phyloP scores from a whole-genome alignment of 1,140 invertebrate species.

The Cheumatopsyche charites region DNA sequence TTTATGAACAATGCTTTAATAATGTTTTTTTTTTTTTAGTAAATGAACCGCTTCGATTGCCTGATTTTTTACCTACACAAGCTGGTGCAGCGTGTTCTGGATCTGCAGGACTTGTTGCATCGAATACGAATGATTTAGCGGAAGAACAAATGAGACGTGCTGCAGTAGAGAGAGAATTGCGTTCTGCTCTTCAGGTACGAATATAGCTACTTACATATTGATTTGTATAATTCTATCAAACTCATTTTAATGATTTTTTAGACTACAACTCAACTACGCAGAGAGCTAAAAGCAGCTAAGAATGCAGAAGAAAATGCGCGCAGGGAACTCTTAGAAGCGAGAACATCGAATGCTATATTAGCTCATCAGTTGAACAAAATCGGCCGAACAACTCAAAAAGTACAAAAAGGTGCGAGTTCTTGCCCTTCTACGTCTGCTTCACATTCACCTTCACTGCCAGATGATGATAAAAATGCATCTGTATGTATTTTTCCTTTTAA shows the following conservation, averaged over 20 bases:
- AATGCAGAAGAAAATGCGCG: slow-evolving; percentile 30
- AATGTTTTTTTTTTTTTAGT: slow-evolving; percentile 33
- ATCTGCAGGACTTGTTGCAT: background rate
- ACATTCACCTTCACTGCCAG: background rate
- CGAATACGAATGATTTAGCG: slow-evolving; percentile 30
- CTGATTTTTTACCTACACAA: slow-evolving; percentile 59
- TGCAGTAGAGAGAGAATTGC: slow-evolving; percentile 34
- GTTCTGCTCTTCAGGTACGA: slow-evolving; percentile 42
- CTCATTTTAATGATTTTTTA: slow-evolving; percentile 1
- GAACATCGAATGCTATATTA: slow-evolving; percentile 8
- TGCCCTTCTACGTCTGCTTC: background rate
- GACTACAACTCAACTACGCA: slow-evolving; percentile 29
- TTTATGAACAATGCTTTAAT: background rate
- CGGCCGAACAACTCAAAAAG: background rate
- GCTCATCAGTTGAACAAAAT: slow-evolving; percentile 7
- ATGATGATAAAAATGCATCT: slow-evolving; percentile 18
- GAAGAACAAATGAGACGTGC: slow-evolving; percentile 35
- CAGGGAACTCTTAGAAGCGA: slow-evolving; percentile 33
- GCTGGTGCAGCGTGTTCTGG: slow-evolving; percentile 48
- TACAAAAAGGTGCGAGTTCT: background rate
- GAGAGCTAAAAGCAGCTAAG: slow-evolving; percentile 31
- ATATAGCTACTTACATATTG: too few relatives aligned
- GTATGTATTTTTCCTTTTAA: slow-evolving; percentile 11
- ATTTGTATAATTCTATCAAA: background rate
- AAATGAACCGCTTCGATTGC: slow-evolving; percentile 56